Base-by-base conservation (phyloP, 2,113 vertebrate genomes). In the Pituophis catenifer region DNA sequence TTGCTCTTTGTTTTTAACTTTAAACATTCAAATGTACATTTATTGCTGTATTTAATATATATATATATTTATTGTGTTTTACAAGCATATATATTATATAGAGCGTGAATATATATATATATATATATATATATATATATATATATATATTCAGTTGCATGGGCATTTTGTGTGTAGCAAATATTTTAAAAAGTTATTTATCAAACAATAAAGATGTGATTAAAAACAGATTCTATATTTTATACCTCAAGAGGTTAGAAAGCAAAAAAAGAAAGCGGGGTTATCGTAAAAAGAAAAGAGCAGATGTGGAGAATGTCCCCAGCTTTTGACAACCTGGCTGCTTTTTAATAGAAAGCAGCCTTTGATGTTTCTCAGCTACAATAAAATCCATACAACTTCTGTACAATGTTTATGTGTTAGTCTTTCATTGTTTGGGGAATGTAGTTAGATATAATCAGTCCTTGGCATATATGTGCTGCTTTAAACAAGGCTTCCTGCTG, bases 191-290 rank as follows among this genome's bases (percentile, higher is more conserved):
- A 89, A 96, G 96, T 97, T 98, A 98, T 98, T 98, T 98, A 98
- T 98, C 97, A 96, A 98, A 96, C 96, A 94, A 96, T 33, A 98
- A 97, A 98, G 97, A 97, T 98, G 98, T 97, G 97, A 98, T 97
- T 97, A 97, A 97, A 98, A 98, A 98, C 96, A 98, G 98, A 98
- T 97, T 98, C 97, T 98, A 98, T 98, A 98, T 98, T 98, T 98
- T 98, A 96, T 98, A 98, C 98, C 86, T 90, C 89, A 65, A 98
- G 98, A 97, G 24, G 53, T 97, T 98, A 96, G 95, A 98, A 98
- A 98, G 97, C 23, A 96, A 97, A 97, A 97, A 97, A 96, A 96
- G 53, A 93, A 93, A 95, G 96, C 90, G 86, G 53, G 57, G 23
- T 52, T 90, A 93, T 94, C 97, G 96, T 93, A 95, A 93, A 96